Evolutionary conservation across 2,113 vertebrate species (phyloP), one percentile per base, ranked within the genome.

Genomic region (Melierax canorus): DNA sequence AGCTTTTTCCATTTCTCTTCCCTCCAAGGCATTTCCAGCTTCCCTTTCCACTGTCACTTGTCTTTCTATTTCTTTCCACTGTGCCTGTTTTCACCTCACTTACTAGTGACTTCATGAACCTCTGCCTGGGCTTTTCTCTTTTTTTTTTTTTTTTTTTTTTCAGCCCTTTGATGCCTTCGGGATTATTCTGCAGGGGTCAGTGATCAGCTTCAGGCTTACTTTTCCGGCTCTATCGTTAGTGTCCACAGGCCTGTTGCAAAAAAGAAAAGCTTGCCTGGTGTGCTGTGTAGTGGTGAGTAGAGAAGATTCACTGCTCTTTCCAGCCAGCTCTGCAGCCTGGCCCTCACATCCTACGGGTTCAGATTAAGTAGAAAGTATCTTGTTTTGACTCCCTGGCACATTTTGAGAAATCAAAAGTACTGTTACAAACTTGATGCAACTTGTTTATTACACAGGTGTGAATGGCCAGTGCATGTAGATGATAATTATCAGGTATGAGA

Each of bases 381-480:
- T 94, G 88, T 48, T 91, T 93, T 80, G 88, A 90, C 68, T 90
- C 82, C 60, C 27, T 71, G 80, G 10, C 0, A 8, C 0, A 2
- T 92, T 95, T 96, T 96, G 84, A 87, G 93, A 95, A 92, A 95
- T 94, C 77, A 86, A 11, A 72, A 78, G 71, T 85, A 43, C 92
- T 92, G 92, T 94, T 92, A 90, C 88, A 79, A 81, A 92, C 80
- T 46, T 95, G 94, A 86, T 92, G 94, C 92, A 97, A 95, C 95
- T 89, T 96, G 91, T 94, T 59, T 90, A 87, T 96, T 95, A 48
- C 73, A 56, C 39, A 79, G 86, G 86, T 79, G 45, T 95, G 93
- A 95, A 94, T 79, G 90, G 71, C 93, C 78, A 80, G 53, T 69
- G 88, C 8, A 0, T 26, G 29, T 66, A 86, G 66, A 92, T 59